These are phyloP conservation scores for Biston betularia DNA, from an alignment of 2,888 invertebrate genomes.

Conservation along the genomic window DNA sequence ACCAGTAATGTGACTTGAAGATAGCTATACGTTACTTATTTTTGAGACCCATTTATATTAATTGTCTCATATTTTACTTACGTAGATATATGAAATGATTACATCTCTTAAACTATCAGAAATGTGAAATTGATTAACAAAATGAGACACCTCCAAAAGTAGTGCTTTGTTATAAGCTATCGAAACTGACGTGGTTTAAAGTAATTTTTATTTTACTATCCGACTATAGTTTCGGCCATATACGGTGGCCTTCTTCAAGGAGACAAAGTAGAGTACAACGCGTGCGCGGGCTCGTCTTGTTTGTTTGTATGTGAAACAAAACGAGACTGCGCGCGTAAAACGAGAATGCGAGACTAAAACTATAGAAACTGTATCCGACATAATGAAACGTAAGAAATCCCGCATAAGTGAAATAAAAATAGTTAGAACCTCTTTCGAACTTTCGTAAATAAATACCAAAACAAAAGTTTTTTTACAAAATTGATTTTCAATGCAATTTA, in stretches of 20 bases:
- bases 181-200: too few species aligned
- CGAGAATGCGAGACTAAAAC: too few species aligned
- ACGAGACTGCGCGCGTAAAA: neutral
- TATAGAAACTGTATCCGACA: neutral
- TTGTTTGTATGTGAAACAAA: neutral
- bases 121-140: neutral
- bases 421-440: too few species aligned
- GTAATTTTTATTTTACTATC: too few species aligned
- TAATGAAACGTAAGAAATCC: neutral
- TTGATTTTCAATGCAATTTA: too few species aligned
- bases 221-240: too few species aligned
- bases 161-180: neutral
- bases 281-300: neutral
- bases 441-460: too few species aligned
- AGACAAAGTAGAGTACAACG: too few species aligned
- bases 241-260: too few species aligned
- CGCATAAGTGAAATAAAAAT: neutral
- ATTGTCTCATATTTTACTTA: neutral
- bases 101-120: conserved; percentile 15
- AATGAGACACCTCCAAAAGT: conserved; percentile 1
- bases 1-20: conserved; percentile 61
- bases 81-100: conserved; percentile 9
- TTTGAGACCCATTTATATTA: conserved; percentile 9
- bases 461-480: too few species aligned
- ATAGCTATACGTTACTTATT: conserved; percentile 19